Evolutionary conservation across 2,888 invertebrate genomes (phyloP).

Genomic region (Chirona hameri): DNA sequence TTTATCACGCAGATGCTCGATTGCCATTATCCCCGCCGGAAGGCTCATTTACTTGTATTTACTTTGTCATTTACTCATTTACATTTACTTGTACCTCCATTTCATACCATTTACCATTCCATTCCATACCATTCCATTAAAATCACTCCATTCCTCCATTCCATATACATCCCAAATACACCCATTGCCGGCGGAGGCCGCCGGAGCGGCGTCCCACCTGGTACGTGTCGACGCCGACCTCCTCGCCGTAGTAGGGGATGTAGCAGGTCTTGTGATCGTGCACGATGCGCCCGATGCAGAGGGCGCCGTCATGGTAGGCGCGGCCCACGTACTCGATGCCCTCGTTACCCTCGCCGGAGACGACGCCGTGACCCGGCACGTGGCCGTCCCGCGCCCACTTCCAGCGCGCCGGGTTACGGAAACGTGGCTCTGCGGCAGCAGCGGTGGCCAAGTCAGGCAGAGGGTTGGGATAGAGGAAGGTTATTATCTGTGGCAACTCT

Average conservation of each 20-base stretch:
- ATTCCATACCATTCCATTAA: not conserved
- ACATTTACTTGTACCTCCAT: not conserved
- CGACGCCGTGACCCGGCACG: not conserved
- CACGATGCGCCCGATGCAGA: slow-evolving; percentile 70
- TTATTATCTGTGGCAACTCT: too few relatives aligned
- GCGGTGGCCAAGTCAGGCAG: not conserved
- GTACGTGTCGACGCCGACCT: not conserved
- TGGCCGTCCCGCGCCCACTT: slow-evolving; percentile 26
- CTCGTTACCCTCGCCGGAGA: slow-evolving; percentile 23
- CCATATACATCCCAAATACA: too few relatives aligned
- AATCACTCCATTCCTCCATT: too few relatives aligned
- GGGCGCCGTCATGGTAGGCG: slow-evolving; percentile 63
- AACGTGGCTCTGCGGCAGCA: not conserved
- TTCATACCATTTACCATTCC: not conserved
- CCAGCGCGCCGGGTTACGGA: slow-evolving; percentile 25
- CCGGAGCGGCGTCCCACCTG: not conserved
- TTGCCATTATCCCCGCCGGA: not conserved
- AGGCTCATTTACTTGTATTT: too few relatives aligned
- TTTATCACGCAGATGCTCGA: too few relatives aligned
- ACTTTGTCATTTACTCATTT: not conserved
- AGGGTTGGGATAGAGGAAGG: too few relatives aligned
- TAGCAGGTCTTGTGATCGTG: slow-evolving; percentile 67
- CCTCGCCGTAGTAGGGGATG: slow-evolving; percentile 71
- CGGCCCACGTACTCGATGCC: slow-evolving; percentile 57
- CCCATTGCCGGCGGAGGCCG: too few relatives aligned